A percentile compares a stretch with the other conserved stretches of the same genome.
Evolutionary conservation across 2,113 vertebrate species (phyloP).

Genomic region (Cichladusa arquata): DNA sequence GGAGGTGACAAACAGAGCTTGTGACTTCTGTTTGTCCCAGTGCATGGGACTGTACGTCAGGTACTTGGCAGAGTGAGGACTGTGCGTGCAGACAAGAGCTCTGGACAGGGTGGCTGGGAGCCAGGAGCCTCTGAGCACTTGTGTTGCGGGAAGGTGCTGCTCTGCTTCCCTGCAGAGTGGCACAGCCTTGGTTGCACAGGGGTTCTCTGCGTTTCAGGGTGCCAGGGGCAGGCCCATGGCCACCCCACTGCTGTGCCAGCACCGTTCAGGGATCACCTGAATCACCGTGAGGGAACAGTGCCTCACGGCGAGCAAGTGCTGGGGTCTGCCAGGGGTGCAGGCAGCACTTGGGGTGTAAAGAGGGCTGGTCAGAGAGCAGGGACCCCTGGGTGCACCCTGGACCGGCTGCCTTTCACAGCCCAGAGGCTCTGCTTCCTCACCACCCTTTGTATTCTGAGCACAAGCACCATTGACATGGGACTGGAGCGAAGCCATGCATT

Average conservation of each 20-base stretch:
- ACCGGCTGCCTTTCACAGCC: conserved; percentile 54
- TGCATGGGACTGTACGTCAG: conserved; percentile 20
- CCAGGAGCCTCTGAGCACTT: background rate
- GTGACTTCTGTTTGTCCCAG: conserved; percentile 45
- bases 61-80: conserved; percentile 34
- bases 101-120: background rate
- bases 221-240: background rate
- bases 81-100: conserved; percentile 16
- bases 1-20: conserved; percentile 44
- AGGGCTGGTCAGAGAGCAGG: background rate
- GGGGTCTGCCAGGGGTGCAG: background rate
- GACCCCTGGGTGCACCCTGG: background rate
- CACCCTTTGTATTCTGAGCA: conserved; percentile 73
- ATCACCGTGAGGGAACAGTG: background rate
- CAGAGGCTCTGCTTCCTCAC: conserved; percentile 52
- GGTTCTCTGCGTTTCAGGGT: background rate
- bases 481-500: conserved; percentile 62
- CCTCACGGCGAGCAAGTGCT: accelerated
- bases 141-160: background rate
- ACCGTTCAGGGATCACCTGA: background rate
- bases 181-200: background rate
- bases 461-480: conserved; percentile 69
- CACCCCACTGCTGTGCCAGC: background rate
- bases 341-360: background rate
- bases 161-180: background rate